These are phyloP conservation scores for Petromus typicus DNA, from an alignment of 2,113 vertebrate genomes.

Conservation along the genomic window DNA sequence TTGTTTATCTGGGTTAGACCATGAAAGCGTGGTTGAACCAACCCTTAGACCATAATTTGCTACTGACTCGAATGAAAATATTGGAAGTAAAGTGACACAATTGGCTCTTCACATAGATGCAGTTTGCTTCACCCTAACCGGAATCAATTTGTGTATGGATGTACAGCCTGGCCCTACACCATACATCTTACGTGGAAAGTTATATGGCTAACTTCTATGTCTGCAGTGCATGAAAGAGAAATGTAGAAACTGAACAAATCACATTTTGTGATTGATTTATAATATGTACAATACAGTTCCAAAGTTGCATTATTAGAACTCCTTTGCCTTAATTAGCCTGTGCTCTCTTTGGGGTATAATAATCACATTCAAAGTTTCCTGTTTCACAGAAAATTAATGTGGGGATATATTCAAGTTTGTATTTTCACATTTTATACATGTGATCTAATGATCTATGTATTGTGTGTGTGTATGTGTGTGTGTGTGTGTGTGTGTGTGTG, in stretches of 20 bases:
- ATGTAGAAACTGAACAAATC: background rate
- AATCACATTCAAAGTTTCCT: background rate
- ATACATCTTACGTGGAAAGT: slow-evolving; percentile 27
- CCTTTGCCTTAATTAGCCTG: background rate
- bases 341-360: background rate
- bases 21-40: slow-evolving; percentile 85
- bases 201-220: slow-evolving; percentile 30
- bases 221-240: background rate
- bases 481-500: background rate
- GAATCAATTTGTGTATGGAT: slow-evolving; percentile 56
- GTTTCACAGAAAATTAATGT: background rate
- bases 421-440: background rate
- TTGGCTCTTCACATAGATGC: slow-evolving; percentile 73
- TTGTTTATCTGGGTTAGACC: slow-evolving; percentile 85
- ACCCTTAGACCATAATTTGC: slow-evolving; percentile 83
- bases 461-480: too few species aligned
- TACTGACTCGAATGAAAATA: slow-evolving; percentile 85
- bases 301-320: background rate
- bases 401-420: background rate
- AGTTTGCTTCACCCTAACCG: slow-evolving; percentile 72
- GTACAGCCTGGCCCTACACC: slow-evolving; percentile 45
- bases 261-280: background rate
- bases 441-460: background rate
- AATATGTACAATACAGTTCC: background rate
- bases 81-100: slow-evolving; percentile 83